Evolutionary conservation across 23 tunicate species (phyloP).

Genomic region (Corella eumyota): DNA sequence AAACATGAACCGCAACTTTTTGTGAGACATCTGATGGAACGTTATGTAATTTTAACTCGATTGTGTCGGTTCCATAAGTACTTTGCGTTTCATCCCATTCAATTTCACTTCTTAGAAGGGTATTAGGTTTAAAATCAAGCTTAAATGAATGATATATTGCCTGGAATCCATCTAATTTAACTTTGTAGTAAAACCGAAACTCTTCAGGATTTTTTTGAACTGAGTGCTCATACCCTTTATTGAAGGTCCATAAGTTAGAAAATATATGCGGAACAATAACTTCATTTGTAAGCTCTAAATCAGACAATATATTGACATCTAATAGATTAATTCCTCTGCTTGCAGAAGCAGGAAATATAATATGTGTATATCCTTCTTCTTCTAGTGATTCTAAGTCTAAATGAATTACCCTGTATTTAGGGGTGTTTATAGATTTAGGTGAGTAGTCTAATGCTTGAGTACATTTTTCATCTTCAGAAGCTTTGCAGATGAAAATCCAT

Average conservation of each 20-base stretch:
- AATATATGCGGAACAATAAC: slow-evolving; percentile 41
- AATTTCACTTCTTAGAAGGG: slow-evolving; percentile 7
- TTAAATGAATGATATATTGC: slow-evolving; percentile 39
- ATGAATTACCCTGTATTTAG: slow-evolving; percentile 23
- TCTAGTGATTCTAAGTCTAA: slow-evolving; percentile 8
- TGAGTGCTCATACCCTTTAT: slow-evolving; percentile 14
- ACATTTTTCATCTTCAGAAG: slow-evolving; percentile 13
- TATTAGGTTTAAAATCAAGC: not conserved
- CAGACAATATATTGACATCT: slow-evolving; percentile 36
- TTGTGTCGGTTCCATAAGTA: not conserved
- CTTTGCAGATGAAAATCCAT: slow-evolving; percentile 60
- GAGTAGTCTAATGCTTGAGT: slow-evolving; percentile 42
- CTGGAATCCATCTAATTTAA: slow-evolving; percentile 19
- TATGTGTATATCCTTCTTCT: slow-evolving; percentile 26
- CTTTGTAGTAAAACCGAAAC: slow-evolving; percentile 25
- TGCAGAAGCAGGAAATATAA: slow-evolving; percentile 27
- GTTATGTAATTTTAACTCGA: slow-evolving; percentile 3
- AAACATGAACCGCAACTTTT: slow-evolving; percentile 22
- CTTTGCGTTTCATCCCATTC: slow-evolving; percentile 34
- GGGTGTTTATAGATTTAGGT: not conserved
- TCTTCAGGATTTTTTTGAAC: not conserved
- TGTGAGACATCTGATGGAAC: slow-evolving; percentile 5
- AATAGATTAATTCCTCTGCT: not conserved
- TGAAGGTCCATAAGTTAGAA: slow-evolving; percentile 65
- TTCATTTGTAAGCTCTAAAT: slow-evolving; percentile 2